Evolutionary conservation across 2,797 vertebrate species (phyloP), one percentile per base, ranked within the genome.

Genomic region (Myotis myotis): DNA sequence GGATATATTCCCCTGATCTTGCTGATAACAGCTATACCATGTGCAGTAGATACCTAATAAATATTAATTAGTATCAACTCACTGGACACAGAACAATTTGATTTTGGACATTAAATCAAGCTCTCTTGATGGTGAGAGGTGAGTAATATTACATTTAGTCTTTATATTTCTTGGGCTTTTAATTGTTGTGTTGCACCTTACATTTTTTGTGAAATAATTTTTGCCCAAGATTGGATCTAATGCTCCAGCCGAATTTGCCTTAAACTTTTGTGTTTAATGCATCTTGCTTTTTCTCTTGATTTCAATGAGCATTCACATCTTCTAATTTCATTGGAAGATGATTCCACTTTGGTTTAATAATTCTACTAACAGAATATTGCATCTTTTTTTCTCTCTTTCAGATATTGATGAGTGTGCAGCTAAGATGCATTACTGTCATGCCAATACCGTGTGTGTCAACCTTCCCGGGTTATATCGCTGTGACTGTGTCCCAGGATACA

Each of bases 361-460:
- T 15, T 30, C 17, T 11, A 3, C 33, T 95, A 75, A 94, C 71
- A 19, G 79, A 23, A 28, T 60, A 57, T 57, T 51, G 17, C 66
- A n/a, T 20, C 49, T 33, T 79, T 82, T 47, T 84, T 84, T 62
- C 96, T 80, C 6, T 55, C 57, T 84, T 92, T 81, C 98, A 99
- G 99, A 99, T 98, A 99, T 99, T 3, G 99, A 99, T 57, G 99
- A 99, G 97, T 99, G 99, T 41, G 98, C 99, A 1, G 99, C 99
- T 76, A 99, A 99, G 98, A 99, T 99, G 99, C 99, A 99, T 97
- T 99, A 99, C 70, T 99, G 99, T 96, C 99, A 99, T 74, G 98
- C 99, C 97, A 99, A 99, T 96, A 99, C 99, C 0, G 98, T 98
- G 95, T 99, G 99, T 1, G 98, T 99, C 38, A 99, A 99, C 98